phyloP scores from a whole-genome alignment of 2,888 invertebrate genomes.

The Oxyscelio sp. region DNA sequence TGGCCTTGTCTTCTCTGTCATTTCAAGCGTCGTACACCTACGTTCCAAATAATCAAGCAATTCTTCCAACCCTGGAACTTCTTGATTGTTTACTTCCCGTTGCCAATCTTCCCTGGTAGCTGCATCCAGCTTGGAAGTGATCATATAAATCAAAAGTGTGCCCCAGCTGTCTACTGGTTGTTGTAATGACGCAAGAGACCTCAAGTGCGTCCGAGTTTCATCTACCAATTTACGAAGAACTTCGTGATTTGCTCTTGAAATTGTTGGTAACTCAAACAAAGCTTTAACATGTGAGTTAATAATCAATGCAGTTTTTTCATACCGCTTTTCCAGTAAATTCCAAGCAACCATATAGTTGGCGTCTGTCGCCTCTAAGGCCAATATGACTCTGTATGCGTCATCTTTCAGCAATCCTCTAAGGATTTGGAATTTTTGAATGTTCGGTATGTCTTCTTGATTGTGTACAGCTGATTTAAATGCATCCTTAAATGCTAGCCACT shows the following conservation, averaged over 20 bases:
- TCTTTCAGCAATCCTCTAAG: slow-evolving; percentile 30
- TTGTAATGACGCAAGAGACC: slow-evolving; percentile 25
- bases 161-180: slow-evolving; percentile 31
- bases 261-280: slow-evolving; percentile 31
- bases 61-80: not conserved
- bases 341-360: slow-evolving; percentile 23
- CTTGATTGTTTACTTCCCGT: slow-evolving; percentile 5
- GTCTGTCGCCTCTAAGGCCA: slow-evolving; percentile 23
- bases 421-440: slow-evolving; percentile 38
- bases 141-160: slow-evolving; percentile 13
- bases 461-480: slow-evolving; percentile 18
- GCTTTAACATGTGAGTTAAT: slow-evolving; percentile 37
- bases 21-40: slow-evolving; percentile 5
- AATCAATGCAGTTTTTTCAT: slow-evolving; percentile 17
- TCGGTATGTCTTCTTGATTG: slow-evolving; percentile 17
- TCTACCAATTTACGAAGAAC: slow-evolving; percentile 32
- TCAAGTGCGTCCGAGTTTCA: slow-evolving; percentile 6
- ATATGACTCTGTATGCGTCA: too few relatives aligned
- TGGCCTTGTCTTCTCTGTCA: not conserved
- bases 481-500: slow-evolving; percentile 38
- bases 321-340: slow-evolving; percentile 13
- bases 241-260: slow-evolving; percentile 10
- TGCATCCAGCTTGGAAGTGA: slow-evolving; percentile 30
- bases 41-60: slow-evolving; percentile 18
- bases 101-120: slow-evolving; percentile 32